A percentile compares a stretch with the other conserved stretches of the same genome.
Conservation (phyloP, 2,797 vertebrate species). For the Sciurus vulgaris region DNA sequence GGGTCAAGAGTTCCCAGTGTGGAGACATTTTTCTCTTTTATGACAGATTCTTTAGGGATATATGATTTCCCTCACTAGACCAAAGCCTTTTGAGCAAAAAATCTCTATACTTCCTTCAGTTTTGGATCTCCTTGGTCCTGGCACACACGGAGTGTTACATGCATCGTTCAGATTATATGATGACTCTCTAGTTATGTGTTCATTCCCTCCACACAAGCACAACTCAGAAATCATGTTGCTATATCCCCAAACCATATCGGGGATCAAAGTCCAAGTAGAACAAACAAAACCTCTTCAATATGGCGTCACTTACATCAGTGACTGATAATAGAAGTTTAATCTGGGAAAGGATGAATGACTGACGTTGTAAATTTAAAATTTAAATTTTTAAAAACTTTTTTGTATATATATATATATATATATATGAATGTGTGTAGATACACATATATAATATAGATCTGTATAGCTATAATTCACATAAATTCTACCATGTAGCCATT, state of each 20-base stretch:
- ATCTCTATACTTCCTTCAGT: not conserved
- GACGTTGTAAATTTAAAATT: not conserved
- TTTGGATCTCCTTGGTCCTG: not conserved
- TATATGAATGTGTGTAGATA: too few species aligned
- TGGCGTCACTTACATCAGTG: not conserved
- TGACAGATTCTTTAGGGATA: not conserved
- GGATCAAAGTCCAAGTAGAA: not conserved
- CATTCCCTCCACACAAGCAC: not conserved
- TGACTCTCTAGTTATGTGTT: not conserved
- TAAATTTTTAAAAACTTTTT: not conserved
- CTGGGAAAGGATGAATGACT: not conserved
- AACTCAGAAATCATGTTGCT: not conserved
- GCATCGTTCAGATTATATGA: not conserved
- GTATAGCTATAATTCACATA: not conserved
- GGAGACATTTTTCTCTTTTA: not conserved
- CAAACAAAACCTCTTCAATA: not conserved
- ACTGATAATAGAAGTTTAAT: not conserved
- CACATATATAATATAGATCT: too few species aligned
- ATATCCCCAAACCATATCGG: not conserved
- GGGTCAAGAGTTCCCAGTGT: not conserved
- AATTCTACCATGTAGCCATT: not conserved
- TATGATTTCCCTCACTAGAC: not conserved
- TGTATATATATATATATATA: not conserved
- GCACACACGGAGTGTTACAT: not conserved
- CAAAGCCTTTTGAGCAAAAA: not conserved